phyloP scores from a whole-genome alignment of 1,140 invertebrate species.

The Drosophila repleta region DNA sequence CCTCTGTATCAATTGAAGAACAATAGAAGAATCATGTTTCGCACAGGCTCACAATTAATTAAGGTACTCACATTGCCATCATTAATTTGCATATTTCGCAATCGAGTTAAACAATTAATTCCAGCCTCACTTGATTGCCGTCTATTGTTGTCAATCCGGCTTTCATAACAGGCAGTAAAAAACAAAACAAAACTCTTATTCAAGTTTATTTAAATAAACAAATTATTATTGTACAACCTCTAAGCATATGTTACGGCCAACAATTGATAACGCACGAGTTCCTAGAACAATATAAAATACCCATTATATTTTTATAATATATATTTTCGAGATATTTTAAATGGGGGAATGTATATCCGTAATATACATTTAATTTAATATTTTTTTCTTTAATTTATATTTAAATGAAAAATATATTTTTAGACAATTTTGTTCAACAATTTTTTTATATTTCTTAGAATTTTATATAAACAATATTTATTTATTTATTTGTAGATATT shows the following conservation, averaged over 20 bases:
- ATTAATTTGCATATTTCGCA: slow-evolving; percentile 65
- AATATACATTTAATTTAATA: too few species aligned
- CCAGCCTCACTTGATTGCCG: slow-evolving; percentile 22
- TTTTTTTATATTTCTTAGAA: too few species aligned
- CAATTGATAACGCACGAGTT: background rate
- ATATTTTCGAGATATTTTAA: too few species aligned
- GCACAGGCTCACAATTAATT: slow-evolving; percentile 43
- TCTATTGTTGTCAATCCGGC: slow-evolving; percentile 46
- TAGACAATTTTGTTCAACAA: too few species aligned
- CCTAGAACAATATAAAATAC: too few species aligned
- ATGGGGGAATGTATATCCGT: too few species aligned
- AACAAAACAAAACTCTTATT: slow-evolving; percentile 11
- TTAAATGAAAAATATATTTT: too few species aligned
- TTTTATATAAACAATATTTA: too few species aligned
- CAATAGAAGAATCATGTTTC: slow-evolving; percentile 50
- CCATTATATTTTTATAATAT: too few species aligned
- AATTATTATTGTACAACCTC: background rate
- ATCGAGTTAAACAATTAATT: slow-evolving; percentile 38
- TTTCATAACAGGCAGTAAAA: slow-evolving; percentile 24
- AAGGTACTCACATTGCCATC: slow-evolving; percentile 30
- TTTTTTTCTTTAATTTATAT: too few species aligned
- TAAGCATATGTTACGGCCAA: background rate
- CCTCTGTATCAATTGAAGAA: slow-evolving; percentile 37
- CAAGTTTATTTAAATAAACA: slow-evolving; percentile 31
- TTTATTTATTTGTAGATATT: too few species aligned